phyloP scores from a whole-genome alignment of 1,140 invertebrate genomes.

The Vanessa atalanta region DNA sequence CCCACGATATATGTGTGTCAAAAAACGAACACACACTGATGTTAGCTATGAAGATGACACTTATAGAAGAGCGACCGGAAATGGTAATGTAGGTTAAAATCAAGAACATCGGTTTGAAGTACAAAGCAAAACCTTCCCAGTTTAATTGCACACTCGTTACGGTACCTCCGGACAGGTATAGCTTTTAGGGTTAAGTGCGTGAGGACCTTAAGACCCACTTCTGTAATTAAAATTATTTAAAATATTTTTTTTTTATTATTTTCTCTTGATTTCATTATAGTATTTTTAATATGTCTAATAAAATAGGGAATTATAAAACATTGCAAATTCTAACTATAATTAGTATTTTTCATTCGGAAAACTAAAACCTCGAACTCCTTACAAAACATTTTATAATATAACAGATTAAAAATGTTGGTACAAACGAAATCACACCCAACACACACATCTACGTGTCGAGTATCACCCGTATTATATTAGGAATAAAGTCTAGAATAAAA shows the following conservation, averaged over 20 bases:
- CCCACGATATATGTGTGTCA: no score
- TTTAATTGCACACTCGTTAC: conserved; percentile 4
- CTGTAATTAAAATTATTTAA: neutral
- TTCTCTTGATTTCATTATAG: no score
- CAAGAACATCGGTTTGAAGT: neutral
- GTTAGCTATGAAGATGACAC: neutral
- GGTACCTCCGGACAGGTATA: neutral
- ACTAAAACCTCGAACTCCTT: neutral
- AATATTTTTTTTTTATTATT: no score
- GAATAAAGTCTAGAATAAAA: conserved; percentile 20
- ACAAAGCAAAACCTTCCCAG: conserved; percentile 1
- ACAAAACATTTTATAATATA: conserved; percentile 12
- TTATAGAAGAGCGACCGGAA: neutral
- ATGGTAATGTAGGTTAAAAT: conserved; percentile 2
- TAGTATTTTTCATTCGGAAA: neutral
- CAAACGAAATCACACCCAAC: neutral
- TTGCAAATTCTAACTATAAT: neutral
- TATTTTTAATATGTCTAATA: no score
- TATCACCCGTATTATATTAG: conserved; percentile 14
- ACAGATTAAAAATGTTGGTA: conserved; percentile 24
- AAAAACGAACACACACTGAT: no score
- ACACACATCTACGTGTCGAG: neutral
- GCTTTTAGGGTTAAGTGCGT: neutral
- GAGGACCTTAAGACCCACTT: neutral
- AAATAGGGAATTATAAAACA: neutral